Evolutionary conservation across 2,113 vertebrate genomes (phyloP).

Genomic region (Cacatua alba): DNA sequence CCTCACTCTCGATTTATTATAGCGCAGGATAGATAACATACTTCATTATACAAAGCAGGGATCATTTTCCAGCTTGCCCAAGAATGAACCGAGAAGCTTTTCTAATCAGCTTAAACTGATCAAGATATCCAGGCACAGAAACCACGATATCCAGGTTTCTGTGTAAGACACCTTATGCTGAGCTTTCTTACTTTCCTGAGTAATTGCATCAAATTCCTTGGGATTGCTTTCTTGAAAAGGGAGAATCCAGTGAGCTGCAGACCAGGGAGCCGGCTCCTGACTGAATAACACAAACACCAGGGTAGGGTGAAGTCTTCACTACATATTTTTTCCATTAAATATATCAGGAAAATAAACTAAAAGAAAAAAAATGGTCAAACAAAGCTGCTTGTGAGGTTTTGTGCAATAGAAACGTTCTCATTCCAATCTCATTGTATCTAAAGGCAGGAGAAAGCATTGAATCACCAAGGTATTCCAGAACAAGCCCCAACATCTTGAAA

Average conservation of each 20-base stretch:
- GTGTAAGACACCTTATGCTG: not conserved
- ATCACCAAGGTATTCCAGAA: not conserved
- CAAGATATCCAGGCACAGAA: not conserved
- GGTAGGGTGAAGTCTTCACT: not conserved
- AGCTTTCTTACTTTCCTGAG: not conserved
- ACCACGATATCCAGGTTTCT: not conserved
- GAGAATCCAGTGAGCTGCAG: not conserved
- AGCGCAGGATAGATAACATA: conserved; percentile 36
- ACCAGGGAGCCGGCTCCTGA: not conserved
- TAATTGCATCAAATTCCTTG: not conserved
- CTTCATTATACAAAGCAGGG: conserved; percentile 52
- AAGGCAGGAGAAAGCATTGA: not conserved
- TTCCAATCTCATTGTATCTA: not conserved
- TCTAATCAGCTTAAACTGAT: conserved; percentile 54
- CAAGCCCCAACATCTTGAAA: conserved; percentile 19
- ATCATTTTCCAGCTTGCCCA: conserved; percentile 60
- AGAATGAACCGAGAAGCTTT: conserved; percentile 37
- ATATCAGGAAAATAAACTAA: rapidly evolving
- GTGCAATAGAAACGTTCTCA: not conserved
- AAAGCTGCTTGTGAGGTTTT: not conserved
- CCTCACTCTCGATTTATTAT: conserved; percentile 33
- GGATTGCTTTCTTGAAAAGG: not conserved
- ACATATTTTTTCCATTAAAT: not conserved
- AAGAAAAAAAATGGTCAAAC: not conserved
- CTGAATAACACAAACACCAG: not conserved